Evolutionary conservation across 2,113 vertebrate genomes (phyloP).

Genomic region (Zingel zingel): DNA sequence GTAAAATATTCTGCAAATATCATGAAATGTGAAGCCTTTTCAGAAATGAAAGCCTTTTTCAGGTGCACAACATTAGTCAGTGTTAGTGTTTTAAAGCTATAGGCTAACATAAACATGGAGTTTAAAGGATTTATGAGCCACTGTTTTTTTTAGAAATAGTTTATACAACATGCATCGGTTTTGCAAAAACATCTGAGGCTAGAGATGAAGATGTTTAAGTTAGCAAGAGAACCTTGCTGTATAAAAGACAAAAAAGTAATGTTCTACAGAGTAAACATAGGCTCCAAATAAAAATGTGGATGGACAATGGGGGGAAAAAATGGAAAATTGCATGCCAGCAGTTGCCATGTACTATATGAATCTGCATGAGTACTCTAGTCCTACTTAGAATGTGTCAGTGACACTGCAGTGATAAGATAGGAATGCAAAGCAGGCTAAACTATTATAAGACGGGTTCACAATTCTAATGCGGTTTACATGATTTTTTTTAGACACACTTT

Average conservation of each 20-base stretch:
- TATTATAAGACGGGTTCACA: constrained; percentile 38
- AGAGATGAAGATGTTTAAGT: constrained; percentile 35
- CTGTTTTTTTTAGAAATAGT: constrained; percentile 15
- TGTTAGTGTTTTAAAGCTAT: constrained; percentile 68
- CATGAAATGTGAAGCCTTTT: constrained; percentile 41
- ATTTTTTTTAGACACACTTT: constrained; percentile 28
- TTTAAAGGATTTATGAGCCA: constrained; percentile 13
- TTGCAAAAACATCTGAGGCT: constrained; percentile 34
- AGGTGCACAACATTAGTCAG: constrained; percentile 56
- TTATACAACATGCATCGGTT: constrained; percentile 68
- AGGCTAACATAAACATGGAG: constrained; percentile 29
- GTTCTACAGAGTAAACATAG: background rate
- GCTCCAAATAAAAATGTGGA: background rate
- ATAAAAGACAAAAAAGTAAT: background rate
- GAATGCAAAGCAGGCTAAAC: constrained; percentile 39
- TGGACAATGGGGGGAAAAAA: background rate
- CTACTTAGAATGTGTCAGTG: background rate
- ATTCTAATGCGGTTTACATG: constrained; percentile 27
- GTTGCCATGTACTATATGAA: background rate
- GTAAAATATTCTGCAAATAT: constrained; percentile 57
- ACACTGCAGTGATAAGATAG: constrained; percentile 31
- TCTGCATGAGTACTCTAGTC: constrained; percentile 12
- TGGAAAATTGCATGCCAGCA: background rate
- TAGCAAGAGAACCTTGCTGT: constrained; percentile 19
- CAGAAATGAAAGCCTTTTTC: constrained; percentile 16